Evolutionary conservation across 2,888 invertebrate species (phyloP).

Genomic region (Caenorhabditis imperialis): DNA sequence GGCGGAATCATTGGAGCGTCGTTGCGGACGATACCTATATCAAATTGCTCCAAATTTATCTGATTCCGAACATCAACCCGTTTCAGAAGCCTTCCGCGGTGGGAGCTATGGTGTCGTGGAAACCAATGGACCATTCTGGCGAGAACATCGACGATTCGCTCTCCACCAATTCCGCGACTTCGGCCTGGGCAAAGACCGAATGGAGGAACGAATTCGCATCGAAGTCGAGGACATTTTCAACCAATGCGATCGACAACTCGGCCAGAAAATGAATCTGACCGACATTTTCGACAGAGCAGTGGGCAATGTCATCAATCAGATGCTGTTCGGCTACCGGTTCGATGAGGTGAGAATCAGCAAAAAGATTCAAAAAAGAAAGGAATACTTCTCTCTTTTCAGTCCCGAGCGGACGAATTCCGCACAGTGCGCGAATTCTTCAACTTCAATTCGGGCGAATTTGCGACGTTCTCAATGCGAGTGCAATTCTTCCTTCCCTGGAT

Average conservation of each 20-base stretch:
- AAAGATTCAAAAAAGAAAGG: too few relatives aligned
- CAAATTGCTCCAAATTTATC: too few relatives aligned
- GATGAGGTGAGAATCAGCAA: too few relatives aligned
- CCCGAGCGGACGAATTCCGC: constrained; percentile 41
- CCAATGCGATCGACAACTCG: constrained; percentile 5
- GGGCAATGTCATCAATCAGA: constrained; percentile 59
- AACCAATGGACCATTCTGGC: constrained; percentile 54
- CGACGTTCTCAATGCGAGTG: constrained; percentile 38
- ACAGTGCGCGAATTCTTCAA: constrained; percentile 48
- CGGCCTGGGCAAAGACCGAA: constrained; percentile 51
- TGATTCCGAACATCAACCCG: neutral
- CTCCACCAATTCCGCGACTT: constrained; percentile 54
- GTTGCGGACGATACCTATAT: too few relatives aligned
- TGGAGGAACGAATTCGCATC: constrained; percentile 46
- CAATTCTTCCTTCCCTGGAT: constrained; percentile 51
- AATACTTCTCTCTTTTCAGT: too few relatives aligned
- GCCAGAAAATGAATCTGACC: constrained; percentile 10
- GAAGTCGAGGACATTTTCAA: constrained; percentile 52
- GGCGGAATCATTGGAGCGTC: too few relatives aligned
- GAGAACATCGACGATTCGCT: constrained; percentile 54
- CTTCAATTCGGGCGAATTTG: constrained; percentile 48
- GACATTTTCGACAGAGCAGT: constrained; percentile 51
- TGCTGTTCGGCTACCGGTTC: constrained; percentile 61
- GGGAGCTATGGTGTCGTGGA: constrained; percentile 56
- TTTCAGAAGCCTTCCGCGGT: constrained; percentile 35